phyloP scores from a whole-genome alignment of 2,797 vertebrate genomes.

The Scolopax bukidnonensis region DNA sequence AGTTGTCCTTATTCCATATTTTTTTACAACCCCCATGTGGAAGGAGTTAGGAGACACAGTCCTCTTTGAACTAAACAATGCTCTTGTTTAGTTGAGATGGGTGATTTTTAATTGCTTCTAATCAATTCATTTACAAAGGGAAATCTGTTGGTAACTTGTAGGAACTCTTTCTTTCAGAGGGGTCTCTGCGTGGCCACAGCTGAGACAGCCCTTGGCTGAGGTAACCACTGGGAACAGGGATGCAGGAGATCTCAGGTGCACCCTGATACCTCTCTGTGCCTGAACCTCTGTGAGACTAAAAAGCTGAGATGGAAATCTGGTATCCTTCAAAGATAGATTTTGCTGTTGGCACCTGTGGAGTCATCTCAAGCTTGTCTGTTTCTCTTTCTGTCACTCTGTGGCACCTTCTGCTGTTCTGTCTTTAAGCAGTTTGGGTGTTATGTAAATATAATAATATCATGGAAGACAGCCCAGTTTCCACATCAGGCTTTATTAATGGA shows the following conservation, averaged over 20 bases:
- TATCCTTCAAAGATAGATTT: background rate
- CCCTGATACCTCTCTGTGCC: background rate
- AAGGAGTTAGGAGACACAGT: background rate
- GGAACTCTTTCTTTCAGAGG: background rate
- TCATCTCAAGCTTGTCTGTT: background rate
- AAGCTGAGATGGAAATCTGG: background rate
- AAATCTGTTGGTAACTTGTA: background rate
- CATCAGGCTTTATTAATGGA: background rate
- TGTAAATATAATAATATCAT: background rate
- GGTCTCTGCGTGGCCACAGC: background rate
- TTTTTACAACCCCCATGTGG: background rate
- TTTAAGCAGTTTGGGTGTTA: background rate
- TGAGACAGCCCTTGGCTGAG: background rate
- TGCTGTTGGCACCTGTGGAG: background rate
- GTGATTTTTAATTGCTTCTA: background rate
- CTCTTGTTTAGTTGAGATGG: background rate
- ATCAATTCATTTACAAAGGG: background rate
- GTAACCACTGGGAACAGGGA: no score
- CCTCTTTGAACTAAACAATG: background rate
- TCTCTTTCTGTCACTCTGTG: background rate
- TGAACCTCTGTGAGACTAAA: background rate
- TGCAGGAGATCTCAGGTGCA: background rate
- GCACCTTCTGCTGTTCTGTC: background rate
- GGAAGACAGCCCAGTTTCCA: background rate
- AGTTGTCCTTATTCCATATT: background rate